Conservation (phyloP, 2,888 invertebrate species). For the Listrodromus nycthemerus region DNA sequence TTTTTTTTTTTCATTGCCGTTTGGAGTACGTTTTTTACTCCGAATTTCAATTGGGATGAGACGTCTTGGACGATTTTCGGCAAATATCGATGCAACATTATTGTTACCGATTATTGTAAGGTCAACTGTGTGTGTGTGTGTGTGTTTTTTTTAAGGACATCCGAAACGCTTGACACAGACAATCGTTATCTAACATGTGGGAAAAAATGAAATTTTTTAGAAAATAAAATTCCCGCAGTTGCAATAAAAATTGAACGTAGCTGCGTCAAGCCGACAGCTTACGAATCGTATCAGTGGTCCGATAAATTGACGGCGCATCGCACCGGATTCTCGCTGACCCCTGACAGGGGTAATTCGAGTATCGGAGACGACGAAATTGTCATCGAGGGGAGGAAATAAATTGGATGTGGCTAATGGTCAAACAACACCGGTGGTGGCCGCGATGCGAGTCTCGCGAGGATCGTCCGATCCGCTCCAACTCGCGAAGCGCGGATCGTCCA, state of each 20-base stretch:
- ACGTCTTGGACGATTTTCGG: too few relatives aligned
- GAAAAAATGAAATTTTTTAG: too few relatives aligned
- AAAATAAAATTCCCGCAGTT: too few relatives aligned
- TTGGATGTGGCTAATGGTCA: conserved; percentile 74
- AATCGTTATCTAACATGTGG: too few relatives aligned
- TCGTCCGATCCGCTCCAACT: conserved; percentile 1
- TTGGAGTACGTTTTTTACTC: conserved; percentile 32
- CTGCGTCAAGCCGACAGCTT: too few relatives aligned
- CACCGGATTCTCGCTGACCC: conserved; percentile 37
- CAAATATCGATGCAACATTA: too few relatives aligned
- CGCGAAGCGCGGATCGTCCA: conserved; percentile 52
- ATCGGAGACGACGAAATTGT: conserved; percentile 49
- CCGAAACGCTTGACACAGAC: too few relatives aligned
- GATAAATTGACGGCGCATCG: background rate
- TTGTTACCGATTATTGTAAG: too few relatives aligned
- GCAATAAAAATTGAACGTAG: too few relatives aligned
- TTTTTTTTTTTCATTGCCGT: conserved; percentile 1
- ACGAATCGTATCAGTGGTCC: background rate
- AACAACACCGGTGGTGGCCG: conserved; percentile 74
- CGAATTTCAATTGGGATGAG: background rate
- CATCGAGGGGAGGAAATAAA: conserved; percentile 42
- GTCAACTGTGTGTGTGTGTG: too few relatives aligned
- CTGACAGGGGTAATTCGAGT: conserved; percentile 54
- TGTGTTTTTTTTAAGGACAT: too few relatives aligned
- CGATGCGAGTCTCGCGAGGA: conserved; percentile 35